Evolutionary conservation across 2,888 invertebrate genomes (phyloP).

Genomic region (Drosophila borborema): DNA sequence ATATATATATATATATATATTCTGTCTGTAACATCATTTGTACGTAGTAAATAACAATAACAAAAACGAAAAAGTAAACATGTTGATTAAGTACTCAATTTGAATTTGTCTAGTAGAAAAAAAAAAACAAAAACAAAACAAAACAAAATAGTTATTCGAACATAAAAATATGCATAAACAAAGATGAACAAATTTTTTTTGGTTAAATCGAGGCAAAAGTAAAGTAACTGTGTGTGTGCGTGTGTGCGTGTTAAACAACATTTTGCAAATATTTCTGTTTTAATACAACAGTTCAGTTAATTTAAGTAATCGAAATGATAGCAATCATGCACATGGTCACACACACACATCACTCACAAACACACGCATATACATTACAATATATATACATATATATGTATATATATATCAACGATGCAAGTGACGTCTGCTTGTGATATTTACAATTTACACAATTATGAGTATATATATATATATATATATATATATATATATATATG

Average conservation of each 20-base stretch:
- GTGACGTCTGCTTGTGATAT: conserved; percentile 80
- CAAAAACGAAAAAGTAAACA: conserved; percentile 9
- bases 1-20: neutral
- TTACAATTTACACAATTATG: conserved; percentile 77
- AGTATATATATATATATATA: conserved; percentile 47
- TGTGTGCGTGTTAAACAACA: neutral
- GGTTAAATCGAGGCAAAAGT: neutral
- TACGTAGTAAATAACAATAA: conserved; percentile 15
- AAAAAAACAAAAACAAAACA: neutral
- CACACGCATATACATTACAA: conserved; percentile 6
- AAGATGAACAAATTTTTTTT: neutral
- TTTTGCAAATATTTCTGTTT: neutral
- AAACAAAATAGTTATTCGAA: conserved; percentile 14
- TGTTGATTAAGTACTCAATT: conserved; percentile 63
- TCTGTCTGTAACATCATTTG: conserved; percentile 23
- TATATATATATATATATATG: conserved; percentile 22
- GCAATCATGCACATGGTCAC: conserved; percentile 5
- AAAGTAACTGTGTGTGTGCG: conserved; percentile 1
- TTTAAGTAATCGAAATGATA: conserved; percentile 7
- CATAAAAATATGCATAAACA: conserved; percentile 9
- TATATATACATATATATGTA: conserved; percentile 31
- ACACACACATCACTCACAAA: conserved; percentile 10
- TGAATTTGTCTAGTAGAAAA: conserved; percentile 50
- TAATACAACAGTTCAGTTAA: conserved; percentile 1
- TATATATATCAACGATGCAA: conserved; percentile 76